Percentiles rank a stretch among this genome's conserved stretches.
Evolutionary conservation across 2,113 vertebrate species (phyloP).

Genomic region (Parus major): DNA sequence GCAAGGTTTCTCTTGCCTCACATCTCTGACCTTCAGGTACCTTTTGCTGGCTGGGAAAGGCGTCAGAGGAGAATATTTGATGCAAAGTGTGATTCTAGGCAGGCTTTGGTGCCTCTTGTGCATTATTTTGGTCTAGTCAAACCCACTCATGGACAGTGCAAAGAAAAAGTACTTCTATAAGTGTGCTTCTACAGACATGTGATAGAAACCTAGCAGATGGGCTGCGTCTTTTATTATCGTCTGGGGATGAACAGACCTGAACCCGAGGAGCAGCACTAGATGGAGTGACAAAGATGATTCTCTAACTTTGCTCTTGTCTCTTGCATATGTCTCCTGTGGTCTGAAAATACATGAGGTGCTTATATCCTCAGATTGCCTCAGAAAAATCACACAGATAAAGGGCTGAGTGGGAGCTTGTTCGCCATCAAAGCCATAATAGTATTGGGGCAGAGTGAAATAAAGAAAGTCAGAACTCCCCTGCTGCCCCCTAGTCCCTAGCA

Average conservation of each 20-base stretch:
- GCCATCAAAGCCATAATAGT: neutral
- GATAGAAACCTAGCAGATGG: conserved; percentile 24
- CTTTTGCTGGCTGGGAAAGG: neutral
- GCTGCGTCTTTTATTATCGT: neutral
- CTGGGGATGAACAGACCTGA: conserved; percentile 13
- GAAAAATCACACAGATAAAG: neutral
- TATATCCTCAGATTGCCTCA: neutral
- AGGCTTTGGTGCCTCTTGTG: neutral
- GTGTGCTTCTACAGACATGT: neutral
- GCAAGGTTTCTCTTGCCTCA: neutral
- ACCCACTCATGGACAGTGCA: neutral
- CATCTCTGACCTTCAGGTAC: neutral
- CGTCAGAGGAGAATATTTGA: neutral
- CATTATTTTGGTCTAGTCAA: conserved; percentile 48
- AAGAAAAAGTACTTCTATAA: conserved; percentile 6
- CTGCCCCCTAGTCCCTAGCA: neutral
- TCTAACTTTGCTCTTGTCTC: neutral
- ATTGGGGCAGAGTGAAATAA: neutral
- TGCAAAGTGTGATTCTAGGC: neutral
- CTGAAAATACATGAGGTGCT: neutral
- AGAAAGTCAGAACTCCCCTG: neutral
- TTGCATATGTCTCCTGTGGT: neutral
- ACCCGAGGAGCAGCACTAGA: neutral
- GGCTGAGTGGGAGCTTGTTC: neutral
- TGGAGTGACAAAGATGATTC: neutral